These are phyloP conservation scores for Acyrthosiphon pisum DNA, from an alignment of 1,140 invertebrate genomes.

Conservation along the genomic window DNA sequence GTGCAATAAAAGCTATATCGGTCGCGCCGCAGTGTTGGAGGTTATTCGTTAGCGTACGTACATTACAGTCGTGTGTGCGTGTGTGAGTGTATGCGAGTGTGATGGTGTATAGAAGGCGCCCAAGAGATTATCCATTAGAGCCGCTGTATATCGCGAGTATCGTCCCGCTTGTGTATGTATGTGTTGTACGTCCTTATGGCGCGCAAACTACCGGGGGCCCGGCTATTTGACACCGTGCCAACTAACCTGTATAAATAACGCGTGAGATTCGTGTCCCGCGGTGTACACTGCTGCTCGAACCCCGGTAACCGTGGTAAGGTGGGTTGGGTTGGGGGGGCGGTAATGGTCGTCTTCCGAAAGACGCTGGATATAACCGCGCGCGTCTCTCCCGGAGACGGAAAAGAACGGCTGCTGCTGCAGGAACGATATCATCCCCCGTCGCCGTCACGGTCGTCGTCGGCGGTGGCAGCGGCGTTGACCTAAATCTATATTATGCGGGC, in stretches of 20 bases:
- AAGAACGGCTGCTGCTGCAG: neutral
- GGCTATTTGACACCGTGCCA: constrained; percentile 48
- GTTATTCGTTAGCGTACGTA: constrained; percentile 37
- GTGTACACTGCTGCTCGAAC: neutral
- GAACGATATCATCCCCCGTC: neutral
- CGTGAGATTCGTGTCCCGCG: constrained; percentile 32
- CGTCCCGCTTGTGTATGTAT: neutral
- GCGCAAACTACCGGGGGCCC: neutral
- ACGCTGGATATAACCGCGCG: neutral
- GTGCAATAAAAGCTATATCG: constrained; percentile 42
- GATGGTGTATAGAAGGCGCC: neutral
- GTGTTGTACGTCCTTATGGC: constrained; percentile 33
- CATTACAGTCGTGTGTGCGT: neutral
- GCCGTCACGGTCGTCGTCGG: neutral
- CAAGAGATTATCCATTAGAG: constrained; percentile 52
- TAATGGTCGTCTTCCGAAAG: constrained; percentile 27
- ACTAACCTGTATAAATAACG: constrained; percentile 56
- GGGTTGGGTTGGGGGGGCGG: neutral
- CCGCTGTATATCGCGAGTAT: neutral
- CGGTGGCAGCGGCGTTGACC: neutral
- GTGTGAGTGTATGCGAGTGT: neutral
- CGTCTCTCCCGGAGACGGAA: neutral
- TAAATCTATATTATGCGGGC: neutral
- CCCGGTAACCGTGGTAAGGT: neutral
- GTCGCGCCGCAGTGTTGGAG: neutral